These are phyloP conservation scores for Pyrochroa serraticornis DNA, from an alignment of 2,888 invertebrate genomes.

Conservation along the genomic window DNA sequence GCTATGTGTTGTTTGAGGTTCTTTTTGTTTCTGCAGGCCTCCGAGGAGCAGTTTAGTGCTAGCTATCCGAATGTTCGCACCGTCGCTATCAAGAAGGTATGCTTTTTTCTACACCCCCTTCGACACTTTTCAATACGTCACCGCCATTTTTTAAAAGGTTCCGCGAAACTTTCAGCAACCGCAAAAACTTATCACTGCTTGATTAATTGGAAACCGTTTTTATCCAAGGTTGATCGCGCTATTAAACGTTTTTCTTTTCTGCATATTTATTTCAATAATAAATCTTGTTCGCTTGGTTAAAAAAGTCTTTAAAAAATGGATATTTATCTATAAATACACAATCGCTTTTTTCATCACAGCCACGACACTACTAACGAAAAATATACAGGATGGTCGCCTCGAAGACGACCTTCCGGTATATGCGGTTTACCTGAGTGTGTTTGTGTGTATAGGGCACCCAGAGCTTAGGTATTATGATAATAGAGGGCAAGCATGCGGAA, in stretches of 20 bases:
- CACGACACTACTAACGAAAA: too few relatives aligned
- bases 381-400: too few relatives aligned
- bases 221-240: too few relatives aligned
- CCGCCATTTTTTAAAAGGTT: background rate
- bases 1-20: conserved; percentile 49
- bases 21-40: conserved; percentile 63
- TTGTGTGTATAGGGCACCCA: conserved; percentile 69
- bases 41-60: conserved; percentile 70
- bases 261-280: too few relatives aligned
- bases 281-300: too few relatives aligned
- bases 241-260: too few relatives aligned
- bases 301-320: too few relatives aligned
- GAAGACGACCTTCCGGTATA: background rate
- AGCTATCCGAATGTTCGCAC: conserved; percentile 80
- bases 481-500: conserved; percentile 91
- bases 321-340: too few relatives aligned
- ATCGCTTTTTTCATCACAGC: too few relatives aligned
- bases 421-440: conserved; percentile 21
- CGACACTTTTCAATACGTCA: background rate
- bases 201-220: too few relatives aligned
- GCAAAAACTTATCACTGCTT: background rate
- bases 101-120: conserved; percentile 29
- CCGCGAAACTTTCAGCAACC: background rate
- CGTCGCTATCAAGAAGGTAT: conserved; percentile 84
- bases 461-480: conserved; percentile 92